Conservation (phyloP, 2,113 vertebrate species). For the Lepus americanus region DNA sequence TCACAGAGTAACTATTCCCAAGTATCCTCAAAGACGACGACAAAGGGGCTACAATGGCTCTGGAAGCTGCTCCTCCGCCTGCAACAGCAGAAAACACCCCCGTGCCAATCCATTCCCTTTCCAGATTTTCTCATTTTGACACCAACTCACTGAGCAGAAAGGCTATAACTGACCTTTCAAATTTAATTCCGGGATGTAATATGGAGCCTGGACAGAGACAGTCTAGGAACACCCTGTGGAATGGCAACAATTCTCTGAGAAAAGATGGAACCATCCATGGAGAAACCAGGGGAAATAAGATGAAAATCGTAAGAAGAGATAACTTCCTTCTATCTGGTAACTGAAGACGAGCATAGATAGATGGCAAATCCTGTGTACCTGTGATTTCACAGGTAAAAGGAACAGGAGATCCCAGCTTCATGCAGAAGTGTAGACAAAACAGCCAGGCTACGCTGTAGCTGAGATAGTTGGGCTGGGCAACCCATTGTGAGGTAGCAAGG, state of each 20-base stretch:
- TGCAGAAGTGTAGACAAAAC: neutral
- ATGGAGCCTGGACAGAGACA: neutral
- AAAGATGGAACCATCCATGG: constrained; percentile 12
- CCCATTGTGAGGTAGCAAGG: neutral
- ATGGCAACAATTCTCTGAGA: constrained; percentile 46
- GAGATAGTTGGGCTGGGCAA: neutral
- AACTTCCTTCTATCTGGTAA: constrained; percentile 17
- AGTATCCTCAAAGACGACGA: neutral
- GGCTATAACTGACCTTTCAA: constrained; percentile 21
- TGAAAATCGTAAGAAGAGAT: neutral
- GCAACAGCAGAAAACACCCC: neutral
- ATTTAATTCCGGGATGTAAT: constrained; percentile 56
- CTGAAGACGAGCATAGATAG: neutral
- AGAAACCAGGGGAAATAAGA: constrained; percentile 26
- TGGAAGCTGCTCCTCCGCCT: neutral
- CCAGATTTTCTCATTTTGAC: constrained; percentile 63
- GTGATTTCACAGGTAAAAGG: neutral
- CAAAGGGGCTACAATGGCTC: neutral
- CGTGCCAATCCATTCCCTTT: constrained; percentile 59
- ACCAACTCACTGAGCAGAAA: constrained; percentile 58
- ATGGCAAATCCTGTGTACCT: neutral
- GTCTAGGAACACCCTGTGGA: neutral
- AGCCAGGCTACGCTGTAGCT: neutral
- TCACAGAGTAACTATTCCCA: neutral
- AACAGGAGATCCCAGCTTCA: neutral